Conservation (phyloP, 2,888 invertebrate genomes). For the Archips crataeganus region DNA sequence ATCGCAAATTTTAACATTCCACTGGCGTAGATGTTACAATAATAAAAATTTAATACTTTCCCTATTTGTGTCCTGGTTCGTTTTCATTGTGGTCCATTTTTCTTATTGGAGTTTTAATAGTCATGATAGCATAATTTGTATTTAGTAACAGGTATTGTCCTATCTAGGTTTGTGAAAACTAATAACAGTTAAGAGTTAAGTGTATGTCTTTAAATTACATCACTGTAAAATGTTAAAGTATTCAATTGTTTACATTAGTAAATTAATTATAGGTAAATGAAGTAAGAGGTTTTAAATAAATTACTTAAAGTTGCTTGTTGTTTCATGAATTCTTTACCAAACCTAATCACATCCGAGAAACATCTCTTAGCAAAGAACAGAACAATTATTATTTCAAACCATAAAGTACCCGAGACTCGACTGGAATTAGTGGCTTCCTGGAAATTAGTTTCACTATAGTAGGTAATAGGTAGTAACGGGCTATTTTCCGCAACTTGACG, state of each 20-base stretch:
- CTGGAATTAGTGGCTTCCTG: too few relatives aligned
- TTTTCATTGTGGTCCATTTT: background rate
- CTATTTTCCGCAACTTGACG: too few relatives aligned
- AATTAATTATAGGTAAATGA: background rate
- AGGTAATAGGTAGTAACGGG: too few relatives aligned
- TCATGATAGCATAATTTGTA: background rate
- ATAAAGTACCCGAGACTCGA: too few relatives aligned
- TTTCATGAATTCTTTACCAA: conserved; percentile 3
- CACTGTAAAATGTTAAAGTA: conserved; percentile 19
- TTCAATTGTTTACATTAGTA: conserved; percentile 31
- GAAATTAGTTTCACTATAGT: too few relatives aligned
- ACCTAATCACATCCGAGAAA: background rate
- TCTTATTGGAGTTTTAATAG: background rate
- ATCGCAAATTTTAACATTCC: conserved; percentile 8
- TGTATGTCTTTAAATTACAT: conserved; percentile 11
- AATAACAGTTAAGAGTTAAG: conserved; percentile 3
- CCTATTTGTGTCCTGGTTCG: background rate
- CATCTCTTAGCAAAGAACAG: background rate
- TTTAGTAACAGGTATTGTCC: background rate
- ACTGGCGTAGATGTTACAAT: conserved; percentile 5
- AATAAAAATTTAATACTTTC: background rate
- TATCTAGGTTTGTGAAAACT: conserved; percentile 10
- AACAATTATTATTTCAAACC: background rate
- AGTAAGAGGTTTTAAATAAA: conserved; percentile 34
- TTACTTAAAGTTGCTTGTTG: conserved; percentile 33